phyloP scores from a whole-genome alignment of 2,888 invertebrate species.

The Cephus pulcher region DNA sequence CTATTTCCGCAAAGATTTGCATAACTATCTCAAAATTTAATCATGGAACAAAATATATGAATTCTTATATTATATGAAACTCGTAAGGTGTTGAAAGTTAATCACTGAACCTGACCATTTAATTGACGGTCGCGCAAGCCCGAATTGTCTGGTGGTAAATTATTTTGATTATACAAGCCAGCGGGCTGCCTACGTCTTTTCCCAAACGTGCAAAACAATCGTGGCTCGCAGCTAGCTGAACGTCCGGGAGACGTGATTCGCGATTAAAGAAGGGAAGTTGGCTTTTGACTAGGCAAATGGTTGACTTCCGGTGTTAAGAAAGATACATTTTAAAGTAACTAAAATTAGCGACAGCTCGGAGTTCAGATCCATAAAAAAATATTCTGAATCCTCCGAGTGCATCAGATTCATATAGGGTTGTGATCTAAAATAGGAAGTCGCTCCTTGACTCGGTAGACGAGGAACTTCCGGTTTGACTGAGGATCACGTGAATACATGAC shows the following conservation, averaged over 20 bases:
- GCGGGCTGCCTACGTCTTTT: too few species aligned
- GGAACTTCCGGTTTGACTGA: background rate
- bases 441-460: background rate
- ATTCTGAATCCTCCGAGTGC: background rate
- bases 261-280: background rate
- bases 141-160: too few species aligned
- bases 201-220: too few species aligned
- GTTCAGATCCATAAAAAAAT: background rate
- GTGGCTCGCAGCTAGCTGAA: too few species aligned
- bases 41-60: background rate
- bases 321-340: background rate
- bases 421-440: background rate
- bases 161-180: too few species aligned
- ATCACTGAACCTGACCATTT: background rate
- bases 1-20: background rate
- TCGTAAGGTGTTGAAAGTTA: background rate
- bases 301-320: background rate
- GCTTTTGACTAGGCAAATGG: background rate
- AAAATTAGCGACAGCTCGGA: background rate
- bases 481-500: background rate
- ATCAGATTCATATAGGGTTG: background rate
- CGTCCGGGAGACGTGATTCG: too few species aligned
- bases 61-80: background rate
- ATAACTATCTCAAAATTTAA: background rate
- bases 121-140: too few species aligned